These are phyloP conservation scores for Paramisgurnus dabryanus DNA, from an alignment of 2,113 vertebrate species.

Conservation along the genomic window DNA sequence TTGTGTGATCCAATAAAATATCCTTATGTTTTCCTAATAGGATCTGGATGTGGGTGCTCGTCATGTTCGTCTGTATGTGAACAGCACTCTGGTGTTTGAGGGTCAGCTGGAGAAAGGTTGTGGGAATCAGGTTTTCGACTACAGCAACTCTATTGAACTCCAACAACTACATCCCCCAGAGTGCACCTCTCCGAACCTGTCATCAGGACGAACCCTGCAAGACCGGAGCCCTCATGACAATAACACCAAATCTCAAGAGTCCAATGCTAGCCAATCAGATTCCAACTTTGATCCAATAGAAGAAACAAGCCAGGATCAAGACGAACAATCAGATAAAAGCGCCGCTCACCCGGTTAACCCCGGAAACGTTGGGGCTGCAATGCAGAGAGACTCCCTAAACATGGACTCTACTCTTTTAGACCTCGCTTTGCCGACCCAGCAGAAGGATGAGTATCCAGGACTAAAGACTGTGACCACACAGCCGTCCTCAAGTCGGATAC, in stretches of 20 bases:
- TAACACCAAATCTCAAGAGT: conserved; percentile 55
- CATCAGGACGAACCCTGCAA: conserved; percentile 65
- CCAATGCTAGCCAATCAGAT: conserved; percentile 42
- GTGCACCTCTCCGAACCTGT: conserved; percentile 66
- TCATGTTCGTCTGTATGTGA: conserved; percentile 85
- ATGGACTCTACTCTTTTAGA: conserved; percentile 34
- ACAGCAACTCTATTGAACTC: conserved; percentile 77
- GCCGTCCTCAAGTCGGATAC: conserved; percentile 68
- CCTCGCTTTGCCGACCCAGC: conserved; percentile 65
- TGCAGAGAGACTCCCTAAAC: conserved; percentile 58
- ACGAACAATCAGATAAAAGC: conserved; percentile 51
- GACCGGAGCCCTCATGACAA: conserved; percentile 61
- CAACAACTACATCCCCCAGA: conserved; percentile 64
- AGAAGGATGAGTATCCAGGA: conserved; percentile 42
- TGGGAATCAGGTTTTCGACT: conserved; percentile 76
- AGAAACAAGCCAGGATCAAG: background rate
- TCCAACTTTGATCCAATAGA: conserved; percentile 7
- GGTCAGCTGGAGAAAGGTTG: conserved; percentile 83
- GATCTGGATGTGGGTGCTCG: conserved; percentile 85
- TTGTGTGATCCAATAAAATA: background rate
- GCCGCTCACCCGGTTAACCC: conserved; percentile 45
- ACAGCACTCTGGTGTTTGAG: conserved; percentile 85
- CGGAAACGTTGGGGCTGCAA: conserved; percentile 38
- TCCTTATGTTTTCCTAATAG: conserved; percentile 64
- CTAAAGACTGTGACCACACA: conserved; percentile 73